phyloP scores from a whole-genome alignment of 1,140 invertebrate species.

The Contarinia nasturtii region DNA sequence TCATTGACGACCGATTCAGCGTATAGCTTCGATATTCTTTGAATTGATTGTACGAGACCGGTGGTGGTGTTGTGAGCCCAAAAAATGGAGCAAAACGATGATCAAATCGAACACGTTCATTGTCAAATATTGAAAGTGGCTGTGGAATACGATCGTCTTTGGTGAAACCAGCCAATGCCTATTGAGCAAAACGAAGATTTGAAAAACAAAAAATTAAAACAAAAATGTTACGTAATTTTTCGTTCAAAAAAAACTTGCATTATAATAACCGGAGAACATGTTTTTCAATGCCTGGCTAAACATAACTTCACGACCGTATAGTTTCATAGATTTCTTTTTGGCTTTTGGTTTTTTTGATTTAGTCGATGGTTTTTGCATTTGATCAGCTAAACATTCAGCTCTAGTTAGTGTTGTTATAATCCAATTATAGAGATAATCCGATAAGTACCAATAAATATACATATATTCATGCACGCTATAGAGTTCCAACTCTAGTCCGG shows the following conservation, averaged over 20 bases:
- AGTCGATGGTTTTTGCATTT: slow-evolving; percentile 31
- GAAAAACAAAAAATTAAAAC: neutral
- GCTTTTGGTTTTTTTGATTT: slow-evolving; percentile 47
- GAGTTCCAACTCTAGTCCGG: slow-evolving; percentile 86
- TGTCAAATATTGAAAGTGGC: slow-evolving; percentile 71
- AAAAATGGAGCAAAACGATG: slow-evolving; percentile 82
- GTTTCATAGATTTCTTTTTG: slow-evolving; percentile 54
- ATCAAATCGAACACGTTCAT: slow-evolving; percentile 83
- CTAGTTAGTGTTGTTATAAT: slow-evolving; percentile 73
- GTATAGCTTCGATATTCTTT: slow-evolving; percentile 36
- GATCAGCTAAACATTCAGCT: slow-evolving; percentile 66
- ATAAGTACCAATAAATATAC: slow-evolving; percentile 91
- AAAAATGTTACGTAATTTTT: slow-evolving; percentile 2
- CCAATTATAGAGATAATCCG: slow-evolving; percentile 90
- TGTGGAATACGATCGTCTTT: slow-evolving; percentile 46
- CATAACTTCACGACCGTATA: slow-evolving; percentile 63
- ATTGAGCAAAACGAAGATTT: slow-evolving; percentile 10
- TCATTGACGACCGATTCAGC: slow-evolving; percentile 10
- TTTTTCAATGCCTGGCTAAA: slow-evolving; percentile 81
- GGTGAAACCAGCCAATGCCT: slow-evolving; percentile 32
- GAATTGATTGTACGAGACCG: slow-evolving; percentile 74
- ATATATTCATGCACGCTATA: slow-evolving; percentile 94
- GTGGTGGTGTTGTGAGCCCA: slow-evolving; percentile 69
- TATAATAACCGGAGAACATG: slow-evolving; percentile 88
- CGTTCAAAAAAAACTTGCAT: slow-evolving; percentile 34